Evolutionary conservation across 2,888 invertebrate species (phyloP), one percentile per base, ranked within the genome.

Genomic region (Patella caerulea): DNA sequence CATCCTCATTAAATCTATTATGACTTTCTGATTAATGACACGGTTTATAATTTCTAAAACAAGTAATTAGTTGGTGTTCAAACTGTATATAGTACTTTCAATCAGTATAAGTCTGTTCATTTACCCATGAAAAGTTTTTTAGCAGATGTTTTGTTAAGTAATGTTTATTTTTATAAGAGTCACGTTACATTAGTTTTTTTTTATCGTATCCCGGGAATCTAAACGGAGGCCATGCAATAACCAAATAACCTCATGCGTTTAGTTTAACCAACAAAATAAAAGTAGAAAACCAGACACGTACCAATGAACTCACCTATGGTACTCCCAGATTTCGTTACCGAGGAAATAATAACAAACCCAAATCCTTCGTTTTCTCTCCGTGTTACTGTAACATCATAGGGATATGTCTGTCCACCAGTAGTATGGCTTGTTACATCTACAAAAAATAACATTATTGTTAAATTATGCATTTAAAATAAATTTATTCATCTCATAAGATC

Each of bases 321-420:
- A 71, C 90, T 89, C 73, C 91, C 92, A 9, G 88, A 84, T 80
- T 90, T 89, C 53, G 90, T 90, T 72, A 91, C 89, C 9, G 92
- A 91, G 0, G 98, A 98, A 87, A 99, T 98, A 85, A 99, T 98
- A 73, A 99, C 98, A 92, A 99, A 99, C 15, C 99, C 99, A 92
- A 99, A 99, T 5, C 99, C 99, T 92, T 99, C 99, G 83, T 95
- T 96, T 88, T 98, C 98, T 90, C 95, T 94, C 74, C 98, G 93
- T 80, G 95, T 95, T 1, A 99, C 96, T 1, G 96, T 95, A 5
- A 99, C 97, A 92, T 98, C 97, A 88, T 98, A 98, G 0, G 98
- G 97, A 89, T 93, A 91, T 24, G 79, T 76, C 52, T 77, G 78
- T 11, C 24, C 72, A 14, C 78, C 78, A 54, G 74, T 79, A 53